Base-by-base conservation (phyloP, 1,140 invertebrate species). In the Musca domestica region DNA sequence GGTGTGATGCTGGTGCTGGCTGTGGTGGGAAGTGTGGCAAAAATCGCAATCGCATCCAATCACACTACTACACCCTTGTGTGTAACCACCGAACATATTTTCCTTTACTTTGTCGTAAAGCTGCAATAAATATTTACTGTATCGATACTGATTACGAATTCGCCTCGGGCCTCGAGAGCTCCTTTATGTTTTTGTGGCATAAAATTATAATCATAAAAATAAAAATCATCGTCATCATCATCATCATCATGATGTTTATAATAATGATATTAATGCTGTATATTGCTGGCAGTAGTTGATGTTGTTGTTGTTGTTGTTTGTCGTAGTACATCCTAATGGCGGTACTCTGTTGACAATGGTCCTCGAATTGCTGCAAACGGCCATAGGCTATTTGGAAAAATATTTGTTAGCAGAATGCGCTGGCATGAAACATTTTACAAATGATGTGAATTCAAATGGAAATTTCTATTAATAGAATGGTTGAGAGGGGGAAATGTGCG, bases 81-180 rank as follows among this genome's bases (percentile, higher is more conserved):
- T 61, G 30, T 61, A 34, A 61, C 56, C 56, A 61, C 56, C 30
- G 34, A 41, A 41, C 34, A 61, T 61, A 17, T 19, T 34, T 61
- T 61, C n/a, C 48, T 22, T 22, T 51, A 22, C 17, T 51, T 61
- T 58, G 2, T 61, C n/a, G n/a, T 19, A 61, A 61, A 61, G 27
- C 17, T 12, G 27, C 34, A 34, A 20, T 61, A 61, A 61, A 61
- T 61, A 61, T 61, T 61, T 17, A 61, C 56, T 34, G 27, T 61
- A 61, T 61, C 56, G 34, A 61, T 61, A 61, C 56, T 61, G 56
- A 61, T 61, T 61, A 61, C 56, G 25, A 27, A 25, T 27, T 27
- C 27, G 52, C 10, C 34, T 5, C 6, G 34, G 34, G 34, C 34
- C 34, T n/a, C n/a, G n/a, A 41, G 34, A 9, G 34, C 34, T 41